Base-by-base conservation (phyloP, 2,888 invertebrate genomes). In the Sthenelais limicola region DNA sequence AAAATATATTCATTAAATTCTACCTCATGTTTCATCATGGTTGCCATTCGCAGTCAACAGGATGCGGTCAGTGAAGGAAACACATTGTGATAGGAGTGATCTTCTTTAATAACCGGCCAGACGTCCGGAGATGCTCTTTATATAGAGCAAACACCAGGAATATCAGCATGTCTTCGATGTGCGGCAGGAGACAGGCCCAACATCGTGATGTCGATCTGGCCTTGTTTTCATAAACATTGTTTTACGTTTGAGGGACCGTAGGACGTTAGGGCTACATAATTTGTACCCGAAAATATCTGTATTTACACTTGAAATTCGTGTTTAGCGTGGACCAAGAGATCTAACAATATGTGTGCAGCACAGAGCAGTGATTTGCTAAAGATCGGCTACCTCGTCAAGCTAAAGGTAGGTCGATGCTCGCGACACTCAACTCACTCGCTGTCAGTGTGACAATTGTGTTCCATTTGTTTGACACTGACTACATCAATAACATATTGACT, bases 351-450 rank as follows among this genome's bases (percentile, higher is more conserved):
- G 52, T 28, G 52, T 52, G 52, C 52, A n/a, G 21, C 52, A 2
- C 52, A 52, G 30, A 2, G 32, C 9, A 56, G 56, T 3, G 56
- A 56, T 33, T n/a, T 56, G n/a, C 26, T 79, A 12, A 82, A 80
- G 74, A 80, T 78, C 67, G 84, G 84, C n/a, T 75, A 73, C 49
- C 74, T 85, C 47, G 82, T 81, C 62, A 84, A 84, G 71, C 58
- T 84, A 43, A 83, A 84, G 82, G 83, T 82, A 77, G 1, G 56
- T 56, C 33, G 56, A 56, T 33, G n/a, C 30, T 12, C 48, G n/a
- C 24, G 48, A 47, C 26, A 30, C 28, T 3, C 9, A 32, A 18
- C 28, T 15, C 43, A 12, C 9, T 43, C n/a, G n/a, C n/a, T n/a
- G n/a, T n/a, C n/a, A n/a, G n/a, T n/a, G n/a, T n/a, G n/a, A n/a